A percentile compares a stretch with the other conserved stretches of the same genome.
Conservation (phyloP, 1,140 invertebrate species). For the Medauroidea extradentata region DNA sequence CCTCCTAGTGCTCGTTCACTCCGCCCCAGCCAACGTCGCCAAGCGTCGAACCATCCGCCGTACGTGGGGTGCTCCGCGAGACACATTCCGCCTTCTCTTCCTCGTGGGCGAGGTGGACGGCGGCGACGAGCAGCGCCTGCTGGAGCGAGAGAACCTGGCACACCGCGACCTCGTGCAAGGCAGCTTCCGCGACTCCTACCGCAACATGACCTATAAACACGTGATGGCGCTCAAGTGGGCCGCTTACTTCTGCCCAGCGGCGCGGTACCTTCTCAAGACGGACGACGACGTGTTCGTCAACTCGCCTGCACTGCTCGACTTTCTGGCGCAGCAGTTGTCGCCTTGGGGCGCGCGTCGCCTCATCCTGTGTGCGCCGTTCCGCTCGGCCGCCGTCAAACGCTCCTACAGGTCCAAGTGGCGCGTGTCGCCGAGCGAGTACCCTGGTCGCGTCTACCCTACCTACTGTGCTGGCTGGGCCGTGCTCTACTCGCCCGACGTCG, state of each 20-base stretch:
- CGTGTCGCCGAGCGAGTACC: slow-evolving; percentile 64
- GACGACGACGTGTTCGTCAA: slow-evolving; percentile 80
- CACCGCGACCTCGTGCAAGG: slow-evolving; percentile 74
- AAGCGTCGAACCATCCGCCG: slow-evolving; percentile 58
- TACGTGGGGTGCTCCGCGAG: slow-evolving; percentile 58
- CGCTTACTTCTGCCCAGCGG: slow-evolving; percentile 56
- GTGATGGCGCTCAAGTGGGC: slow-evolving; percentile 80
- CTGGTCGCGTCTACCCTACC: slow-evolving; percentile 57
- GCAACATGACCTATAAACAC: slow-evolving; percentile 85
- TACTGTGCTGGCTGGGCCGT: slow-evolving; percentile 74
- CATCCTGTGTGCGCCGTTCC: slow-evolving; percentile 53
- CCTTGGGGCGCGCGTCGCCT: slow-evolving; percentile 52
- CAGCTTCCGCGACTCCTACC: slow-evolving; percentile 71
- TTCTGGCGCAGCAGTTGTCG: slow-evolving; percentile 53
- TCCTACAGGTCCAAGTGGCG: slow-evolving; percentile 72
- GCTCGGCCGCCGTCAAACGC: slow-evolving; percentile 42
- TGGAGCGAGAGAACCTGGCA: slow-evolving; percentile 55
- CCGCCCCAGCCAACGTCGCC: slow-evolving; percentile 56
- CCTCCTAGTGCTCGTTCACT: slow-evolving; percentile 62
- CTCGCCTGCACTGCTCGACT: slow-evolving; percentile 56
- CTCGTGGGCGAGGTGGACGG: slow-evolving; percentile 58
- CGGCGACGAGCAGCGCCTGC: slow-evolving; percentile 37
- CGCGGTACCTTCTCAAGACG: slow-evolving; percentile 69
- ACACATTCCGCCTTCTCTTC: slow-evolving; percentile 55
- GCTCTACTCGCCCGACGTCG: slow-evolving; percentile 66